phyloP scores from a whole-genome alignment of 53 echinoderm and acorn worm species.

The Stichopus horrens region DNA sequence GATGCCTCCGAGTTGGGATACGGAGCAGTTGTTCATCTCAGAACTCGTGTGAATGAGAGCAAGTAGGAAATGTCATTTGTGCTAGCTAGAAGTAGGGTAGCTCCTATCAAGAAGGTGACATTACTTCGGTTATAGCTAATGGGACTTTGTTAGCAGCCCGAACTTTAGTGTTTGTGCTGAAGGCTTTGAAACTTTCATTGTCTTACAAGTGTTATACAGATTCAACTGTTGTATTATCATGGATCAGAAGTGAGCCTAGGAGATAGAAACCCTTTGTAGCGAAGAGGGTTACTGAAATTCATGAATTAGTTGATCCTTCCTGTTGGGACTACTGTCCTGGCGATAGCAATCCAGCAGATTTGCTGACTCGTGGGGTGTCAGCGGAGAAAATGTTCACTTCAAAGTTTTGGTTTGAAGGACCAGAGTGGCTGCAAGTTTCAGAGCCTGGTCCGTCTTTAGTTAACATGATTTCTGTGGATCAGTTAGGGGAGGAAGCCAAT shows the following conservation, averaged over 20 bases:
- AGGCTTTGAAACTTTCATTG: neutral
- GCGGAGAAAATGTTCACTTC: neutral
- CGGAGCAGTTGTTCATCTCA: neutral
- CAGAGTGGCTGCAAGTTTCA: neutral
- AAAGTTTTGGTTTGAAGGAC: neutral
- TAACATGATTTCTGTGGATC: neutral
- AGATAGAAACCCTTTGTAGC: slow-evolving; percentile 13
- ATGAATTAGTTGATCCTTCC: neutral
- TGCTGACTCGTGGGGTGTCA: neutral
- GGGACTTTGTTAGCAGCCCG: slow-evolving; percentile 2
- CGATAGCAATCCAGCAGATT: neutral
- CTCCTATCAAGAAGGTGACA: neutral
- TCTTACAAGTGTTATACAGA: neutral
- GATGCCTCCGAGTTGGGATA: slow-evolving; percentile 13
- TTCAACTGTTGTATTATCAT: slow-evolving; percentile 9
- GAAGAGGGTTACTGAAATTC: neutral
- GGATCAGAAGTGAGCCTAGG: neutral
- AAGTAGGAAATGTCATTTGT: neutral
- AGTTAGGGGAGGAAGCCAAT: neutral
- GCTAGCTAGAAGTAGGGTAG: neutral
- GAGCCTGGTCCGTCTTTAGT: neutral
- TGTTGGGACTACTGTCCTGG: neutral
- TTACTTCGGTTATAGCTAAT: neutral
- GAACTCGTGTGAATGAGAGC: neutral
- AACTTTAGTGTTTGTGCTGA: neutral